Base-by-base conservation (phyloP, 2,113 vertebrate species). In the Tympanuchus pallidicinctus region DNA sequence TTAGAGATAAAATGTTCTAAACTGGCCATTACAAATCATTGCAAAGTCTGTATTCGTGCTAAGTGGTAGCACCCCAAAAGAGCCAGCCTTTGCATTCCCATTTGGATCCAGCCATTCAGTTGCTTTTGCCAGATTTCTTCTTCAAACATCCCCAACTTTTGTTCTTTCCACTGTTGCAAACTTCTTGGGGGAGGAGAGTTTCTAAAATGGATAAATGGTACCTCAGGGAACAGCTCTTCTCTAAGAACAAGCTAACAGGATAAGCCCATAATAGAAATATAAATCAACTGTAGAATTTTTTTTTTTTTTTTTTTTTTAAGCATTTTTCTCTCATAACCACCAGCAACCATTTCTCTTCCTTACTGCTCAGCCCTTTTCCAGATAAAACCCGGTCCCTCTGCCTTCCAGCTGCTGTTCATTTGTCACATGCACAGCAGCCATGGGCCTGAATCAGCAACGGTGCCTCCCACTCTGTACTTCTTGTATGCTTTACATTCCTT, bases 241-340 rank as follows among this genome's bases (percentile, higher is more conserved):
- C 82, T 78, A 94, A 88, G 91, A 93, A 82, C 38, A 82, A 91
- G 61, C 43, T 92, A 91, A 83, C 65, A 86, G 95, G 93, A 95
- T 88, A 93, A 94, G 88, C 88, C 69, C 64, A 52, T 91, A 95
- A 94, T 88, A 94, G 85, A 86, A 94, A 92, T 74, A 93, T 78
- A 94, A 96, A 93, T 89, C 87, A 94, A 72, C 56, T 1, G 0
- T 70, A 88, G 69, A 90, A 40, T 3, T 17, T 47, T n/a, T 30
- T 13, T 50, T 21, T 47, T 47, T 19, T 45, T 27, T 40, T 10
- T 24, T 42, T 36, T 43, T 28, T 40, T 7, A 20, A 27, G 4
- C 6, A 6, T 45, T 87, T 80, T 82, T 36, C 38, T 77, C 74
- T 74, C 79, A 22, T 34, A 89, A 91, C 28, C 3, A 86, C 47